These are phyloP conservation scores for Turnix velox DNA, from an alignment of 2,113 vertebrate genomes.

Conservation along the genomic window DNA sequence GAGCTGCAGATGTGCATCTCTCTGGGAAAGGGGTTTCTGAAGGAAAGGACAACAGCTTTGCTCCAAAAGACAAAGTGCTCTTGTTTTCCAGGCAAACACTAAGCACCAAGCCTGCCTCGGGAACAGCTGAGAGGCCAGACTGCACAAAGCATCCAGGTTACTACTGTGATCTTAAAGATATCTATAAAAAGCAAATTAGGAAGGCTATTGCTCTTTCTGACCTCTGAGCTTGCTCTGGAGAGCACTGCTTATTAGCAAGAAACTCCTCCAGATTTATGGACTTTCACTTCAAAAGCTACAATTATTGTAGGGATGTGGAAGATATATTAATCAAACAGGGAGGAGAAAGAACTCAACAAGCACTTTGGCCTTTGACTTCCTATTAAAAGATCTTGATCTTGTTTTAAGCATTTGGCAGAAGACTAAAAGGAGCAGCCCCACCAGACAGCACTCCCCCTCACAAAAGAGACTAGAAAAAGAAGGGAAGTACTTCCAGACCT, in stretches of 20 bases:
- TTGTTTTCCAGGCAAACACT: neutral
- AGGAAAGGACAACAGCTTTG: neutral
- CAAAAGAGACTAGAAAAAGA: neutral
- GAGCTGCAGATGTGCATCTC: neutral
- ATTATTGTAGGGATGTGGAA: neutral
- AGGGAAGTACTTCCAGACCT: neutral
- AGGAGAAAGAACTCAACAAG: neutral
- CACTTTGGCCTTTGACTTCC: neutral
- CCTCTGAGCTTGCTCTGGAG: neutral
- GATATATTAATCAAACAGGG: neutral
- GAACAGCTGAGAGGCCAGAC: neutral
- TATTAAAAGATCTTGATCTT: neutral
- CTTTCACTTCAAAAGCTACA: conserved; percentile 26
- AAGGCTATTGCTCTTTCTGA: neutral
- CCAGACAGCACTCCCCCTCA: neutral
- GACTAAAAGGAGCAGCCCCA: neutral
- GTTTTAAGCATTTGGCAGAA: neutral
- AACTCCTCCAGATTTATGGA: neutral
- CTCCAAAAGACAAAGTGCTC: neutral
- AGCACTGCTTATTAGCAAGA: neutral
- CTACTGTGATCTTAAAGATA: neutral
- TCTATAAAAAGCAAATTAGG: neutral
- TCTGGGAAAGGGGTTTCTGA: neutral
- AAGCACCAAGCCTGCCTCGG: neutral
- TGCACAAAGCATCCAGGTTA: neutral